Base-by-base conservation (phyloP, 2,113 vertebrate genomes). In the Cyprinodon brontotheroides region DNA sequence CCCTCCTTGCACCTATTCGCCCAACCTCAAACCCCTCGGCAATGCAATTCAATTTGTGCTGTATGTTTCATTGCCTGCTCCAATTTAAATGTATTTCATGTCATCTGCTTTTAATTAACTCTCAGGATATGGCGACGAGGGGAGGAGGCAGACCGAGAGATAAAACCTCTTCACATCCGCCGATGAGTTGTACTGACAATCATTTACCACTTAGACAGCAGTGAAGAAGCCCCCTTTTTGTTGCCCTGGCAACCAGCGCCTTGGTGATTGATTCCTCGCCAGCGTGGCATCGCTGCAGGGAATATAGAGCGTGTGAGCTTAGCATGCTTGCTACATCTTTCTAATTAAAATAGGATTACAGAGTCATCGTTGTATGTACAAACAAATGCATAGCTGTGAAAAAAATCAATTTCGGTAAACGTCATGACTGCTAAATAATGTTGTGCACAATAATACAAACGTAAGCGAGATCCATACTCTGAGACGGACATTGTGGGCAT, bases 281-380 rank as follows among this genome's bases (percentile, higher is more conserved):
- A 96, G 94, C 94, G 92, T 96, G 97, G 95, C 95, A 96, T 95
- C 95, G 94, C 96, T 95, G 96, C 91, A 82, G 96, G 96, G 95
- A 97, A 94, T 50, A 53, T 48, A 50, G 91, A 93, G 93, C 90
- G 94, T 94, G 93, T 95, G 94, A 95, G 94, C 94, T 95, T 95
- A 96, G 91, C 94, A 89, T 94, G 94, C 93, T 91, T 84, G 90
- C 93, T 96, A 95, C 95, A 96, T 96, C 95, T 94, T 94, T 96
- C 95, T 98, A 98, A 99, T 99, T 98, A 97, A 99, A 97, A 96
- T 92, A 91, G 94, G 96, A 97, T 98, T 98, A 97, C 92, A 93
- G 92, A 95, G 95, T 95, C 95, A 94, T 96, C 90, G 92, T 89
- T 96, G 91, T 96, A 95, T 95, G 94, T 96, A 95, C 94, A 91